These are phyloP conservation scores for Apostichopus japonicus DNA, from an alignment of 35 echinoderm and acorn worm genomes.

Conservation along the genomic window DNA sequence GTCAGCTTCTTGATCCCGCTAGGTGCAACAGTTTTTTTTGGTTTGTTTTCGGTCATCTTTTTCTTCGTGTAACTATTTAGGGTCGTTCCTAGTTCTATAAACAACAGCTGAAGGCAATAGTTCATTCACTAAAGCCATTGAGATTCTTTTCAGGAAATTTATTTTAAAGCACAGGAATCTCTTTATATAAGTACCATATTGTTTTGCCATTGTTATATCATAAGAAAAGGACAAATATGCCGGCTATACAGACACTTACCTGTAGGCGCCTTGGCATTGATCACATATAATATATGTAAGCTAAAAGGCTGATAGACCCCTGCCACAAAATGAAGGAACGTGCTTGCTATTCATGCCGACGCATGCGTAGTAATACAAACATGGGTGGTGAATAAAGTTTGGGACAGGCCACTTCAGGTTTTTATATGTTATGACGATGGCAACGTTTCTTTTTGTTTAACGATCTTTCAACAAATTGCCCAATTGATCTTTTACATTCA, in stretches of 20 bases:
- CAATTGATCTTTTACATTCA: slow-evolving; percentile 22
- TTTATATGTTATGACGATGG: not conserved
- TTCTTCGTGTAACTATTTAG: too few species aligned
- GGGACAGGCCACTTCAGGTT: not conserved
- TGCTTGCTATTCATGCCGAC: not conserved
- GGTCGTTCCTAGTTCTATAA: not conserved
- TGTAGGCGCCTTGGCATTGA: too few species aligned
- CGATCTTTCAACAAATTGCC: slow-evolving; percentile 1
- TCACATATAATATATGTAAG: not conserved
- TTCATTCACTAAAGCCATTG: not conserved
- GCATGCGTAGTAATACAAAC: not conserved
- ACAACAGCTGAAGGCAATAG: not conserved
- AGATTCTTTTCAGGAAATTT: not conserved
- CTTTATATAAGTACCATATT: not conserved
- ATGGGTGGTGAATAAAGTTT: slow-evolving; percentile 5
- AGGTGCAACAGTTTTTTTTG: too few species aligned
- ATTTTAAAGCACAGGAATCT: not conserved
- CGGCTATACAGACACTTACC: not conserved
- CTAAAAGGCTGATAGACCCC: not conserved
- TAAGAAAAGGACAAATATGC: not conserved
- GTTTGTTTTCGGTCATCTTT: too few species aligned
- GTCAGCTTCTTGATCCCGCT: too few species aligned
- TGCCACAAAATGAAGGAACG: not conserved
- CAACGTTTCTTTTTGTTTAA: not conserved
- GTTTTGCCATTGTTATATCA: not conserved